These are phyloP conservation scores for Cydia fagiglandana DNA, from an alignment of 1,140 invertebrate species.

Conservation along the genomic window DNA sequence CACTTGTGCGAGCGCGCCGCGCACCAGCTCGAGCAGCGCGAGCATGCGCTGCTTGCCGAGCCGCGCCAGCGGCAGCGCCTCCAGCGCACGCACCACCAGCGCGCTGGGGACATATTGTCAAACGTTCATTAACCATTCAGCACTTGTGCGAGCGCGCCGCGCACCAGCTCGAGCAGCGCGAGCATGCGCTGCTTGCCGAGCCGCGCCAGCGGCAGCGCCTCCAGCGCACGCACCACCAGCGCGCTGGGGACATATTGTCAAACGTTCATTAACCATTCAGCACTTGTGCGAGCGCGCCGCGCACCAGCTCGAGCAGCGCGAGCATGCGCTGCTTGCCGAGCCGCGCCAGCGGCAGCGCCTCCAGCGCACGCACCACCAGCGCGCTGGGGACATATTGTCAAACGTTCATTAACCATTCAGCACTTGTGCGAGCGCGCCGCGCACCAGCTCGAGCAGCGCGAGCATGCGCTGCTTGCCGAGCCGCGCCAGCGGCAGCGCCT, in stretches of 20 bases:
- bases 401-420: too few species aligned
- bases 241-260: conserved; percentile 53
- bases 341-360: conserved; percentile 84
- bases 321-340: conserved; percentile 92
- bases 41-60: conserved; percentile 92
- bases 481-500: conserved; percentile 84
- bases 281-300: conserved; percentile 88
- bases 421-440: conserved; percentile 88
- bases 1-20: conserved; percentile 88
- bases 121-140: too few species aligned
- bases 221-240: conserved; percentile 81
- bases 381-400: conserved; percentile 53
- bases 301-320: conserved; percentile 91
- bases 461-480: conserved; percentile 92
- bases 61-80: conserved; percentile 84
- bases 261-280: too few species aligned
- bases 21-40: conserved; percentile 91
- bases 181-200: conserved; percentile 92
- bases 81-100: conserved; percentile 81
- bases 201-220: conserved; percentile 84
- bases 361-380: conserved; percentile 81
- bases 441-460: conserved; percentile 91
- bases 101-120: conserved; percentile 53
- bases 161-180: conserved; percentile 91
- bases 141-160: conserved; percentile 88